Conservation (phyloP, 2,113 vertebrate species). For the Aspidoscelis tigris region DNA sequence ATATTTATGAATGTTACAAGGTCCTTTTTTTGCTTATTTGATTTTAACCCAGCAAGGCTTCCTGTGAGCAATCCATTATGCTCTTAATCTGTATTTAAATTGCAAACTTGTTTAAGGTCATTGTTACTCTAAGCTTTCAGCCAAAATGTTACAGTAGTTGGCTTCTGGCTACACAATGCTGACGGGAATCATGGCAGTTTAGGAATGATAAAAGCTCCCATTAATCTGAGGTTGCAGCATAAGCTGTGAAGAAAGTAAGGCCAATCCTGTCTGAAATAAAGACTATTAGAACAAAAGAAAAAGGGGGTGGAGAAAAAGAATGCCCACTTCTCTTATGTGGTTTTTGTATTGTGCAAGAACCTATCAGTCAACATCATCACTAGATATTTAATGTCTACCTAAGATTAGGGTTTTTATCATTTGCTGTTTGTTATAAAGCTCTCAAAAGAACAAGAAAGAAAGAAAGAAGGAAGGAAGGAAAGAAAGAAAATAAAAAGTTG, state of each 20-base stretch:
- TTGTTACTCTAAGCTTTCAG: constrained; percentile 11
- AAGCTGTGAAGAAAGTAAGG: constrained; percentile 43
- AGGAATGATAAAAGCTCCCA: constrained; percentile 38
- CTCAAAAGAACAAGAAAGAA: neutral
- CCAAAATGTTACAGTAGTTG: constrained; percentile 15
- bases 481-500: neutral
- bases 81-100: constrained; percentile 28
- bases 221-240: neutral
- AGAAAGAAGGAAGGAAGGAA: too few species aligned
- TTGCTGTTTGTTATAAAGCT: neutral
- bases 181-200: constrained; percentile 35
- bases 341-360: neutral
- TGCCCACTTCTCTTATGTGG: neutral
- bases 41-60: neutral
- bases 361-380: neutral
- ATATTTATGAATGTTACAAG: neutral
- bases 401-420: neutral
- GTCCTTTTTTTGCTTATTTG: neutral
- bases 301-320: neutral
- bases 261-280: neutral
- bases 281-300: constrained; percentile 18
- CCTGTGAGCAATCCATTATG: constrained; percentile 19
- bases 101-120: constrained; percentile 23
- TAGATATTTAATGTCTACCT: neutral
- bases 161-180: constrained; percentile 16